Percentiles rank a stretch among this genome's conserved stretches.
These are phyloP conservation scores for Bujurquina vittata DNA, from an alignment of 2,113 vertebrate genomes.

Conservation along the genomic window DNA sequence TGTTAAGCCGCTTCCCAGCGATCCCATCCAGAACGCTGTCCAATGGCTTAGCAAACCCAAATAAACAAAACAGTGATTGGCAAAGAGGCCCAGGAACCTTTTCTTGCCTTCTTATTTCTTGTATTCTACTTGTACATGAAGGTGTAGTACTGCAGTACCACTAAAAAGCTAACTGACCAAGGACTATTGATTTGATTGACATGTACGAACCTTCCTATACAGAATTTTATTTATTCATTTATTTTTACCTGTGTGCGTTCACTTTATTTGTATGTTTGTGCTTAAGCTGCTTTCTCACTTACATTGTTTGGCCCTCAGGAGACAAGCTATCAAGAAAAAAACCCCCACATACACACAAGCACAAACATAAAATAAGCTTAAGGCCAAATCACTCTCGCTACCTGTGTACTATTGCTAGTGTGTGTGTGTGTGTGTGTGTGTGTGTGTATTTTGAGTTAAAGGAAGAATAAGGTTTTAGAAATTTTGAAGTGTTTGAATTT, in stretches of 20 bases:
- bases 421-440: neutral
- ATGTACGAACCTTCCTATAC: neutral
- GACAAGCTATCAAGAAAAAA: neutral
- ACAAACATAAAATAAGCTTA: neutral
- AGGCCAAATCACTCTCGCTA: neutral
- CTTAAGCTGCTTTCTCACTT: conserved; percentile 21
- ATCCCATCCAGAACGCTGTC: neutral
- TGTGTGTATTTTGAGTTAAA: conserved; percentile 2
- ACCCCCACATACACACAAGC: neutral
- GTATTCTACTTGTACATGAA: neutral
- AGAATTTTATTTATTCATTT: neutral
- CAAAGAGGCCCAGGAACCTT: neutral
- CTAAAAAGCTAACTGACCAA: conserved; percentile 6
- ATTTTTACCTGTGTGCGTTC: neutral
- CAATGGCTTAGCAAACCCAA: neutral
- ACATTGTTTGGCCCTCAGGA: conserved; percentile 19
- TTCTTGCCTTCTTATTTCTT: neutral
- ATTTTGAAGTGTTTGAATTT: conserved; percentile 2
- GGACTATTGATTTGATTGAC: conserved; percentile 19
- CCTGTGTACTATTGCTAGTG: neutral
- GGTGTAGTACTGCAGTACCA: neutral
- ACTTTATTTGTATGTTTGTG: neutral
- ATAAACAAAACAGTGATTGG: conserved; percentile 8
- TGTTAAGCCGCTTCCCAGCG: neutral
- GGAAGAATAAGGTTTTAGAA: neutral